Evolutionary conservation across 2,888 invertebrate species (phyloP).

Genomic region (Phalangium opilio): DNA sequence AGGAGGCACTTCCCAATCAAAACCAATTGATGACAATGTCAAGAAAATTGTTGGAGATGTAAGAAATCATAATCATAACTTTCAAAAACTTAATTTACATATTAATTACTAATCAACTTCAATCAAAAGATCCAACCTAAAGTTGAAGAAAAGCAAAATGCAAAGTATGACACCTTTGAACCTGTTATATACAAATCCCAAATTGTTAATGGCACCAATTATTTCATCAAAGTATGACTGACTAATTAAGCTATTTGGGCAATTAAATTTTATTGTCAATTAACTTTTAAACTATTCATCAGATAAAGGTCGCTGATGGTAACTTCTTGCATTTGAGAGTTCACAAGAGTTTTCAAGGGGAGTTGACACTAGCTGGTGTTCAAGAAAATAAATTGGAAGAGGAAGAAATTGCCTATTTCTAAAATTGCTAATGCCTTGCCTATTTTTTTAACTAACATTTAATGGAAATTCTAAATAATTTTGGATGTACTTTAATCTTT

Average conservation of each 20-base stretch:
- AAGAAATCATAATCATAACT: background rate
- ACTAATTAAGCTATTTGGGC: background rate
- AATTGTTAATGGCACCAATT: conserved; percentile 22
- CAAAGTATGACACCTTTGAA: conserved; percentile 12
- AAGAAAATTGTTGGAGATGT: conserved; percentile 9
- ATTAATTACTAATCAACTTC: no score
- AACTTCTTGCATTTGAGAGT: conserved; percentile 17
- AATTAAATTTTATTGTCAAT: background rate
- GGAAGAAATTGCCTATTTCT: conserved; percentile 18
- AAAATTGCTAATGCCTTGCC: no score
- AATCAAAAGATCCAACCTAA: conserved; percentile 14
- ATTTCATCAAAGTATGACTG: conserved; percentile 19
- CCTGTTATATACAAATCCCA: conserved; percentile 17
- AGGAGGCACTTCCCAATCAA: conserved; percentile 8
- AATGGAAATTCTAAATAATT: no score
- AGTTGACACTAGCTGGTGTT: conserved; percentile 12
- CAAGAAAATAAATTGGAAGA: conserved; percentile 16
- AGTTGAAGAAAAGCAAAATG: conserved; percentile 16
- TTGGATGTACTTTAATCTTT: no score
- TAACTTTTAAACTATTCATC: background rate
- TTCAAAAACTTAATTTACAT: background rate
- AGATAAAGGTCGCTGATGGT: conserved; percentile 16
- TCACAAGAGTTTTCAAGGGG: conserved; percentile 18
- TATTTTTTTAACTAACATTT: background rate
- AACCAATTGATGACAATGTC: conserved; percentile 12